phyloP scores from a whole-genome alignment of 2,888 invertebrate genomes.

The Lepidonotus clava region DNA sequence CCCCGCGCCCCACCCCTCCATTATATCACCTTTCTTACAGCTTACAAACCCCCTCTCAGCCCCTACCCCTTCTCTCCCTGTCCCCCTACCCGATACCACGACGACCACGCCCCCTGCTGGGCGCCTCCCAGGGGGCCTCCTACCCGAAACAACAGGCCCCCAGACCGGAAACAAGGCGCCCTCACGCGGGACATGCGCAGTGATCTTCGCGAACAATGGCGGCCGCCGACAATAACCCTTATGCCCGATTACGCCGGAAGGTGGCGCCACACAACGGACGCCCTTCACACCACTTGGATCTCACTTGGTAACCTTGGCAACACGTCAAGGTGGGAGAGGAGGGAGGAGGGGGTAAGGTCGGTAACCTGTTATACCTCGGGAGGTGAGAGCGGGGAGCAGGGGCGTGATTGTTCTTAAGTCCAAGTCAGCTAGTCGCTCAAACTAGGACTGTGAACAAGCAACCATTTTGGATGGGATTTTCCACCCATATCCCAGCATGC shows the following conservation, averaged over 20 bases:
- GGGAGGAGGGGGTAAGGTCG: neutral
- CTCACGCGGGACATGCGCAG: neutral
- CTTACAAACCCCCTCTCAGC: neutral
- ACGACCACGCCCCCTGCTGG: neutral
- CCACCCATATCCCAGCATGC: no score
- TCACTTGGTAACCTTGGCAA: neutral
- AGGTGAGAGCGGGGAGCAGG: neutral
- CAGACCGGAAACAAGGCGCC: conserved; percentile 8
- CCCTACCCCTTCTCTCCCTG: neutral
- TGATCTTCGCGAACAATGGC: neutral
- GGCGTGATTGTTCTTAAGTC: neutral
- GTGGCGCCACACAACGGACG: neutral
- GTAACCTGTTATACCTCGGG: no score
- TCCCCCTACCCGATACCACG: neutral
- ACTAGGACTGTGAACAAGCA: no score
- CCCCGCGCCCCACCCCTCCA: neutral
- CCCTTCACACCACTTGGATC: conserved; percentile 27
- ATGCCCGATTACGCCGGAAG: conserved; percentile 14
- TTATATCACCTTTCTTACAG: neutral
- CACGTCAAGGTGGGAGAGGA: neutral
- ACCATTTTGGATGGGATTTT: no score
- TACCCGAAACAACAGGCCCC: neutral
- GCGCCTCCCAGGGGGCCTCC: neutral
- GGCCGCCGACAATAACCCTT: neutral
- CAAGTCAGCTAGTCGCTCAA: no score